Evolutionary conservation across 2,113 vertebrate genomes (phyloP).

Genomic region (Ochotona curzoniae): DNA sequence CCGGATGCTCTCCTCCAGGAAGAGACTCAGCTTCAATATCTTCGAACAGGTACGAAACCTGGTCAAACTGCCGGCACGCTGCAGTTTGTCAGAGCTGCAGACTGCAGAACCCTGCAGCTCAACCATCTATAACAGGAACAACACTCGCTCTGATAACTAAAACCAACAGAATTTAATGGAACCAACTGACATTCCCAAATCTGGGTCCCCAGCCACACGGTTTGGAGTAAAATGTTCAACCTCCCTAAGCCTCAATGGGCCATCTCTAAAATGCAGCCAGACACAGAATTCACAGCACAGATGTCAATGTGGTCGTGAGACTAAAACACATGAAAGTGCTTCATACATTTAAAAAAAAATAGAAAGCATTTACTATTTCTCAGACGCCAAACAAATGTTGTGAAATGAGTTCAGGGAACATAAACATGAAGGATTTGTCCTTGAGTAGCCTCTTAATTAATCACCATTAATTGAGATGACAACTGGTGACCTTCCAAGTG

Average conservation of each 20-base stretch:
- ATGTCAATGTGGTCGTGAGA: background rate
- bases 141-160: background rate
- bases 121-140: fast-evolving
- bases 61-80: background rate
- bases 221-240: background rate
- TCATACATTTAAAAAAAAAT: background rate
- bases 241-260: background rate
- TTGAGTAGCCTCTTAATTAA: background rate
- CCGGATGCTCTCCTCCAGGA: background rate
- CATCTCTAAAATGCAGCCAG: background rate
- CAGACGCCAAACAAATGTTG: background rate
- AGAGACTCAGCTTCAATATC: background rate
- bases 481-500: background rate
- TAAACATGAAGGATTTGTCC: background rate
- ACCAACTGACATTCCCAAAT: background rate
- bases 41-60: background rate
- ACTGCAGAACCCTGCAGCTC: background rate
- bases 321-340: background rate
- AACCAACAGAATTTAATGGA: background rate
- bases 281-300: background rate
- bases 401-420: background rate
- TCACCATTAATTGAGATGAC: background rate
- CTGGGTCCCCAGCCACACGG: background rate
- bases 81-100: too few species aligned
- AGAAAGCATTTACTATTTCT: constrained; percentile 9